Evolutionary conservation across 2,113 vertebrate species (phyloP), one percentile per base, ranked within the genome.

Genomic region (Pimephales promelas): DNA sequence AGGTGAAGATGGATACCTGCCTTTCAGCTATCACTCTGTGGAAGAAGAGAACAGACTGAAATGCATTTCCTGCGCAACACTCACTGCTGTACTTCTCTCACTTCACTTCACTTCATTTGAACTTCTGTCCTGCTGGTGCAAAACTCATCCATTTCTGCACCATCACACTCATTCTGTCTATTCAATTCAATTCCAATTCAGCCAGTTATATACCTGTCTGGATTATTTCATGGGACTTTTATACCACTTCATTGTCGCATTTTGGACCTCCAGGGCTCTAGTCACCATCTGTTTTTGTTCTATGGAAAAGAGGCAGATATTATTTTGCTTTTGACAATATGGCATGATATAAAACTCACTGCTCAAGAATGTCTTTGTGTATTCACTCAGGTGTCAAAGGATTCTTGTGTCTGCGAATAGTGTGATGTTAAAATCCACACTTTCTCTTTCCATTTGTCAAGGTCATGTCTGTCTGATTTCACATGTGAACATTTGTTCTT

Each of bases 401-500:
- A 45, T 40, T 45, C 20, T 31, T 28, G 16, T 16, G 10, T 49
- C 72, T 64, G 59, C 28, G 4, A 24, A 73, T 24, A 6, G 43
- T 49, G 24, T 73, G 71, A 49, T 79, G 22, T 26, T 62, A 79
- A 45, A 79, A 45, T 79, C 9, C 72, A 66, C 73, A 66, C 20
- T 26, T 2, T n/a, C 13, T 9, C 70, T 68, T 18, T 66, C n/a
- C 62, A n/a, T 43, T 20, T 43, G 18, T 84, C 54, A 66, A 79
- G 77, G 59, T 16, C 77, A 79, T 8, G 5, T 76, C 73, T 34
- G 28, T 34, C 26, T 14, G 10, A 10, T 64, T 79, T 31, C 47
- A 64, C 77, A 64, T 47, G 24, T 62, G 77, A 31, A 79, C 77
- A 49, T 79, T 79, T 64, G 77, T 49, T 79, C 59, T 79, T 79